Evolutionary conservation across 2,888 invertebrate genomes (phyloP).

Genomic region (Abscondita cerata): DNA sequence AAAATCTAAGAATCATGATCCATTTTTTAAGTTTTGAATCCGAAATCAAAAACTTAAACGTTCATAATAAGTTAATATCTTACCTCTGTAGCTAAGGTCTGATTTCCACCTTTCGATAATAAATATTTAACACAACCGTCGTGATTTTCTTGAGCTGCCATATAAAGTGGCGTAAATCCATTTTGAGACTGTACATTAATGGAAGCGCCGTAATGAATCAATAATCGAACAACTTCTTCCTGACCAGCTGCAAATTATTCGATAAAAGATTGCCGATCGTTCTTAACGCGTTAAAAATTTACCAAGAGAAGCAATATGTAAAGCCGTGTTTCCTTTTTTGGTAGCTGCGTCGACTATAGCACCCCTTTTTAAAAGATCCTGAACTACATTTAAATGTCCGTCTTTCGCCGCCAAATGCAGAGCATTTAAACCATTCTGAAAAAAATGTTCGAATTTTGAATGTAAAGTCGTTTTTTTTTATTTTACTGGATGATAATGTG

Average conservation of each 20-base stretch:
- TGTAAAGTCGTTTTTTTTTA: too few species aligned
- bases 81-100: constrained; percentile 95
- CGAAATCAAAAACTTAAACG: too few species aligned
- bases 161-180: constrained; percentile 97
- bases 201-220: constrained; percentile 90
- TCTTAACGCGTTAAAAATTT: constrained; percentile 34
- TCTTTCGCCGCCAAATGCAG: constrained; percentile 97
- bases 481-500: too few species aligned
- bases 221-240: constrained; percentile 88
- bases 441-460: too few species aligned
- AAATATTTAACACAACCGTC: constrained; percentile 91
- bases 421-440: constrained; percentile 95
- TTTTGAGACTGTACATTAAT: constrained; percentile 97
- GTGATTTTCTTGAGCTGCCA: constrained; percentile 98
- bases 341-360: constrained; percentile 96
- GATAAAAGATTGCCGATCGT: not conserved
- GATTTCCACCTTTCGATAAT: constrained; percentile 92
- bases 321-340: constrained; percentile 95
- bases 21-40: too few species aligned
- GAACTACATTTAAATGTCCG: constrained; percentile 93
- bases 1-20: too few species aligned
- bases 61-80: too few species aligned
- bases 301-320: constrained; percentile 93
- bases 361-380: constrained; percentile 87
- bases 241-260: constrained; percentile 76